A percentile compares a stretch with the other conserved stretches of the same genome.
Evolutionary conservation across 2,888 invertebrate species (phyloP).

Genomic region (Euplagia quadripunctaria): DNA sequence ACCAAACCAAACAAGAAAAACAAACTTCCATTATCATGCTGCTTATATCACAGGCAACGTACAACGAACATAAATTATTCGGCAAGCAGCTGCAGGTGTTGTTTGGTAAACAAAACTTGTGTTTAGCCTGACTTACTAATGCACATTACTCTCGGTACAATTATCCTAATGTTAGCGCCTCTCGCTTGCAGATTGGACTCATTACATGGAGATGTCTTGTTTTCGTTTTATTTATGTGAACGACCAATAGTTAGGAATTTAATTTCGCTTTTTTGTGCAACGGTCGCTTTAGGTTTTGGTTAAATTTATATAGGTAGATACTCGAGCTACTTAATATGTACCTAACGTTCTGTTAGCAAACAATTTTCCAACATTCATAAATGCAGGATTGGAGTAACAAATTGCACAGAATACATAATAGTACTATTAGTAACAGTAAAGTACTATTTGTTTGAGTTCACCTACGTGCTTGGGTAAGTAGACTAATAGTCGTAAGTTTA

Average conservation of each 20-base stretch:
- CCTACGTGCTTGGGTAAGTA: too few relatives aligned
- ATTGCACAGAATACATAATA: too few relatives aligned
- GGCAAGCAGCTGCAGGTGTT: slow-evolving; percentile 30
- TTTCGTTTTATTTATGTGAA: slow-evolving; percentile 31
- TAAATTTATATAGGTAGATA: too few relatives aligned
- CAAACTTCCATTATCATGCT: background rate
- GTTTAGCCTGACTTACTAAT: slow-evolving; percentile 37
- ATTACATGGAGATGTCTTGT: slow-evolving; percentile 37
- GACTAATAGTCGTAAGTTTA: too few relatives aligned
- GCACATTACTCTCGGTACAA: slow-evolving; percentile 57
- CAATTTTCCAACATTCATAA: too few relatives aligned
- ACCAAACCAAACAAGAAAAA: background rate
- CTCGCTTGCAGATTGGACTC: slow-evolving; percentile 47
- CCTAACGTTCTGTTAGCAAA: too few relatives aligned
- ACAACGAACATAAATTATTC: slow-evolving; percentile 38
- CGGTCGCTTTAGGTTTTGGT: background rate
- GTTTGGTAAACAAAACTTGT: slow-evolving; percentile 45
- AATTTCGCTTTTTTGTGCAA: background rate
- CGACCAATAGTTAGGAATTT: background rate
- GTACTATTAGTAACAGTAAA: too few relatives aligned
- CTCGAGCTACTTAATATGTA: too few relatives aligned
- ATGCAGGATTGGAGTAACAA: too few relatives aligned
- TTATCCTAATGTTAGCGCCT: slow-evolving; percentile 45
- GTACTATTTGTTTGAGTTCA: too few relatives aligned
- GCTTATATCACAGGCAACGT: background rate